Percentiles rank a stretch among this genome's conserved stretches.
phyloP scores from a whole-genome alignment of 2,797 vertebrate species.

The Coccyzus lansbergi region DNA sequence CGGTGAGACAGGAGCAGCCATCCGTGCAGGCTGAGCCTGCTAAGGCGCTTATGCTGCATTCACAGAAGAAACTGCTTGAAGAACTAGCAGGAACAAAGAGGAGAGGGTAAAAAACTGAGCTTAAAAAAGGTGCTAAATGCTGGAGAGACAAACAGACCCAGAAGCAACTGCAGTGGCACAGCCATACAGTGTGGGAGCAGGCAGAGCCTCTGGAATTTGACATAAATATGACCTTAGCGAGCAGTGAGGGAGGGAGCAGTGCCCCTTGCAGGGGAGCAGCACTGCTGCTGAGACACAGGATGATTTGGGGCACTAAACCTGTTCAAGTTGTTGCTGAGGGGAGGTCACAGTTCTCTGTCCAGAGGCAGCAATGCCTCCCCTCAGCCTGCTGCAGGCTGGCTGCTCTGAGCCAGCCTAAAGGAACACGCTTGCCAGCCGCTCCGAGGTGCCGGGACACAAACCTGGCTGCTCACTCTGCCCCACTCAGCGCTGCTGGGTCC shows the following conservation, averaged over 20 bases:
- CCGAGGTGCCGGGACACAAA: neutral
- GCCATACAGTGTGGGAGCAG: neutral
- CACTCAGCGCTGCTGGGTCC: accelerated
- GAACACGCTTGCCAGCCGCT: neutral
- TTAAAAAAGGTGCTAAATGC: neutral
- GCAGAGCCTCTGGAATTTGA: neutral
- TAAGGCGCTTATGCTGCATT: neutral
- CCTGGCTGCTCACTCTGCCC: neutral
- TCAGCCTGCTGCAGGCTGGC: neutral
- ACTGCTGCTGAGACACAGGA: neutral
- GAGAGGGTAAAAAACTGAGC: neutral
- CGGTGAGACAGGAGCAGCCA: neutral
- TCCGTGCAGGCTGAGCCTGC: neutral
- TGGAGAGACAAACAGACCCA: neutral
- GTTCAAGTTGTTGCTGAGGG: neutral
- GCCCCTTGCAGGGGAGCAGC: accelerated
- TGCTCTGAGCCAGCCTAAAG: neutral
- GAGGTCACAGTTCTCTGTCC: neutral
- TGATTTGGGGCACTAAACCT: neutral
- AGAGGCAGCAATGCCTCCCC: neutral
- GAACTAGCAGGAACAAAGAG: neutral
- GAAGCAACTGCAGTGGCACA: neutral
- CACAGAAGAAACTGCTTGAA: neutral
- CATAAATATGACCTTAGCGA: neutral
- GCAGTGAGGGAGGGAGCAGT: neutral